Evolutionary conservation across 1,140 invertebrate species (phyloP).

Genomic region (Phortica variegata): DNA sequence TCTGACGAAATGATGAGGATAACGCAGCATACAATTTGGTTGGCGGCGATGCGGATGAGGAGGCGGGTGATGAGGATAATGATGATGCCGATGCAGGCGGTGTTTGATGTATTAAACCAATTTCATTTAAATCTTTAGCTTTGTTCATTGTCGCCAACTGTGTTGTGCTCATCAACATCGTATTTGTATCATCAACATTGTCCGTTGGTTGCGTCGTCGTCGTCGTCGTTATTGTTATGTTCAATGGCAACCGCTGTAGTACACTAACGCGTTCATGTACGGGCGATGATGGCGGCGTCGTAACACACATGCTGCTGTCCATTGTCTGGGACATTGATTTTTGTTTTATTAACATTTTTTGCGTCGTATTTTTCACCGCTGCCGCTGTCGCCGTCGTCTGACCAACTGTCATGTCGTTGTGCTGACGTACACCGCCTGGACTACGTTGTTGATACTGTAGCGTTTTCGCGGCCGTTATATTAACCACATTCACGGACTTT

Average conservation of each 20-base stretch:
- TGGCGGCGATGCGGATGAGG: background rate
- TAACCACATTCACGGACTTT: slow-evolving; percentile 56
- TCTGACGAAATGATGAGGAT: slow-evolving; percentile 30
- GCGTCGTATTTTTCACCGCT: no score
- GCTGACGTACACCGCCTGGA: slow-evolving; percentile 19
- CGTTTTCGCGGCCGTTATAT: slow-evolving; percentile 45
- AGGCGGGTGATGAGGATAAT: background rate
- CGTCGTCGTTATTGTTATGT: background rate
- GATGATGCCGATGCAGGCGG: slow-evolving; percentile 5
- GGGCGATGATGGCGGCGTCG: background rate
- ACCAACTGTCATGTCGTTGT: slow-evolving; percentile 13
- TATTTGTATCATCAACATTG: no score
- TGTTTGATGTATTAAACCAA: no score
- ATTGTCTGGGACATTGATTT: no score
- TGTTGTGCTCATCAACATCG: no score
- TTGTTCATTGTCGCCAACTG: no score
- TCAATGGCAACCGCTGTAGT: slow-evolving; percentile 16
- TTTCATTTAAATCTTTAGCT: no score
- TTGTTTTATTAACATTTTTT: no score
- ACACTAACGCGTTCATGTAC: slow-evolving; percentile 23
- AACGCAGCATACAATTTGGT: slow-evolving; percentile 26
- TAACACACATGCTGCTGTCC: no score
- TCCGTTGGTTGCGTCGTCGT: background rate
- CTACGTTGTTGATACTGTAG: slow-evolving; percentile 24
- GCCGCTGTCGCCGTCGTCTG: slow-evolving; percentile 24